Percentiles rank a stretch among this genome's conserved stretches.
phyloP scores from a whole-genome alignment of 2,113 vertebrate species.

The Alectura lathami region DNA sequence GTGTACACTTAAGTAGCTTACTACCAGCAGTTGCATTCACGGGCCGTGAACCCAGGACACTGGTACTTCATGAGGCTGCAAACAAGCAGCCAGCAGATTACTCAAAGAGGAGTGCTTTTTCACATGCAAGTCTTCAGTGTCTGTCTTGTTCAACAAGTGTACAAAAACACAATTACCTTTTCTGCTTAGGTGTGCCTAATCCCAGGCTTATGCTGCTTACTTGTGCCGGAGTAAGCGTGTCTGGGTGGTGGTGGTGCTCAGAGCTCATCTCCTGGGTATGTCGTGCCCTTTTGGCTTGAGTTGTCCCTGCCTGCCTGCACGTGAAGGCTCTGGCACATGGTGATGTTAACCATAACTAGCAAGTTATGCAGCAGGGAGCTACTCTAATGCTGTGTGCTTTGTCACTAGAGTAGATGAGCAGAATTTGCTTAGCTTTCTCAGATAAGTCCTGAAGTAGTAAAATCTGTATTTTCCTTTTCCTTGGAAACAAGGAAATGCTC shows the following conservation, averaged over 20 bases:
- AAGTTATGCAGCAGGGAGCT: neutral
- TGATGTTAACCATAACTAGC: neutral
- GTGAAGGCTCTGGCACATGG: neutral
- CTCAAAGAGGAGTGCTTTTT: neutral
- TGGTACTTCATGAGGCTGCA: neutral
- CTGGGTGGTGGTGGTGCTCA: too few relatives aligned
- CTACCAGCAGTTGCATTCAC: neutral
- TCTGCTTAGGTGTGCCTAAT: neutral
- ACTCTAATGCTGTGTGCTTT: neutral
- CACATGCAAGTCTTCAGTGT: neutral
- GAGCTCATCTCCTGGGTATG: too few relatives aligned
- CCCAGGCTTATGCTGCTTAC: too few relatives aligned
- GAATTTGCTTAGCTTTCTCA: neutral
- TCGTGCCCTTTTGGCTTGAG: too few relatives aligned
- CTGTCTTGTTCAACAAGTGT: neutral
- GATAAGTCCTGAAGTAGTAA: neutral
- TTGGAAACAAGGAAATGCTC: neutral
- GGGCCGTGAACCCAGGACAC: rapidly evolving
- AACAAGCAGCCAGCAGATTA: neutral
- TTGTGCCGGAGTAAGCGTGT: too few relatives aligned
- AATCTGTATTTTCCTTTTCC: neutral
- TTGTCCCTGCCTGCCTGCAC: too few relatives aligned
- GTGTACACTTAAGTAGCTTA: neutral
- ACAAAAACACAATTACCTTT: neutral
- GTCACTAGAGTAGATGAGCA: neutral